Evolutionary conservation across 2,888 invertebrate species (phyloP).

Genomic region (Meiosimyza platycephala): DNA sequence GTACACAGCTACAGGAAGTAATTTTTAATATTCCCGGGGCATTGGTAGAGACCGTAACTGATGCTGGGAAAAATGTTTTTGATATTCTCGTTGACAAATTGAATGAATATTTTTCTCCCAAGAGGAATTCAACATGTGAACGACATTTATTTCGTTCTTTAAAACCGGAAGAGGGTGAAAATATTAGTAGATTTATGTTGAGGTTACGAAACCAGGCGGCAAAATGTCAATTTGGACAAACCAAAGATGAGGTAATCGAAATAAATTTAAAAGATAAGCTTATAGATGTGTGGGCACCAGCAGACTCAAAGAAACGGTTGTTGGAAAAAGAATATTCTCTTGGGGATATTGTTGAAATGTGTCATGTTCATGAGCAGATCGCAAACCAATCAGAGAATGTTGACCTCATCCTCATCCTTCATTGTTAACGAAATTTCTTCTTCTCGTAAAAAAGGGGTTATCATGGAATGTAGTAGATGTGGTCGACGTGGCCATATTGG

Average conservation of each 20-base stretch:
- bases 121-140: slow-evolving; percentile 6
- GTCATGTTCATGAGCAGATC: slow-evolving; percentile 26
- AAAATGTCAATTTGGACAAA: slow-evolving; percentile 17
- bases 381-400: slow-evolving; percentile 13
- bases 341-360: slow-evolving; percentile 8
- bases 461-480: not conserved
- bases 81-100: slow-evolving; percentile 10
- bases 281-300: not conserved
- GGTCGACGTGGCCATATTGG: not conserved
- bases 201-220: slow-evolving; percentile 18
- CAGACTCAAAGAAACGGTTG: not conserved
- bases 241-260: slow-evolving; percentile 11
- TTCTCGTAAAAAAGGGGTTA: not conserved
- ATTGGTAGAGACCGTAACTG: not conserved
- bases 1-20: slow-evolving; percentile 2
- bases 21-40: not conserved
- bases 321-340: slow-evolving; percentile 10
- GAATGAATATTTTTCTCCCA: slow-evolving; percentile 19
- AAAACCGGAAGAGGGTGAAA: slow-evolving; percentile 16
- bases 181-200: slow-evolving; percentile 15
- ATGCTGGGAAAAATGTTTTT: not conserved
- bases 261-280: slow-evolving; percentile 15
- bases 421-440: no score
- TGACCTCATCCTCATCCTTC: not conserved
- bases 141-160: slow-evolving; percentile 16